A percentile compares a stretch with the other conserved stretches of the same genome.
phyloP scores from a whole-genome alignment of 2,888 invertebrate genomes.

The Bellardia pandia region DNA sequence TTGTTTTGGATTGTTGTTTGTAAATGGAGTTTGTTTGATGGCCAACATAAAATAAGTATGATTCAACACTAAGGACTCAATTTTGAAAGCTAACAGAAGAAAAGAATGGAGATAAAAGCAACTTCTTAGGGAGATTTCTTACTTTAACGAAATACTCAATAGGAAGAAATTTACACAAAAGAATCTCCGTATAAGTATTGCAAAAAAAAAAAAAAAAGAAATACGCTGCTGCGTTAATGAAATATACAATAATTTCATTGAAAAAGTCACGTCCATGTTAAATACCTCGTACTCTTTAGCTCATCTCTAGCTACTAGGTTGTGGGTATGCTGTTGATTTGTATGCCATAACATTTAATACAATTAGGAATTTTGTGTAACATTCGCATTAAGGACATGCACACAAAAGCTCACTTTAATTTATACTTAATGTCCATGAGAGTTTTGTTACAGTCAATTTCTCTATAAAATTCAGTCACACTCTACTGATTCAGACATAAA shows the following conservation, averaged over 20 bases:
- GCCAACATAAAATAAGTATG: constrained; percentile 6
- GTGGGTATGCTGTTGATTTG: constrained; percentile 5
- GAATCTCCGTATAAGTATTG: background rate
- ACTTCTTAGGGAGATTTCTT: constrained; percentile 9
- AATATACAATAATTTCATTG: constrained; percentile 45
- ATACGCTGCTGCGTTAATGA: constrained; percentile 16
- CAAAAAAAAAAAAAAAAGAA: background rate
- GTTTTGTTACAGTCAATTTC: background rate
- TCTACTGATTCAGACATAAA: background rate
- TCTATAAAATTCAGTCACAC: background rate
- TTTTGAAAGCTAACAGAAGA: background rate
- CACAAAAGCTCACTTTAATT: background rate
- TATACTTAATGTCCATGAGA: background rate
- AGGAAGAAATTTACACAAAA: background rate
- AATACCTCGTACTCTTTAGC: constrained; percentile 1
- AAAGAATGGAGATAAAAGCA: background rate
- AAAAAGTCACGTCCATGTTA: constrained; percentile 60
- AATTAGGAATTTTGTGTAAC: background rate
- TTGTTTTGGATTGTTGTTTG: background rate
- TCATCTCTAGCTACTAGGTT: background rate
- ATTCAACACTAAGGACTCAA: constrained; percentile 1
- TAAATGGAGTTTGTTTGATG: background rate
- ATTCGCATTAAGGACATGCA: background rate
- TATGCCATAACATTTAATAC: background rate
- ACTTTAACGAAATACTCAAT: background rate